Conservation (phyloP, 2,113 vertebrate genomes). For the Rutilus rutilus region DNA sequence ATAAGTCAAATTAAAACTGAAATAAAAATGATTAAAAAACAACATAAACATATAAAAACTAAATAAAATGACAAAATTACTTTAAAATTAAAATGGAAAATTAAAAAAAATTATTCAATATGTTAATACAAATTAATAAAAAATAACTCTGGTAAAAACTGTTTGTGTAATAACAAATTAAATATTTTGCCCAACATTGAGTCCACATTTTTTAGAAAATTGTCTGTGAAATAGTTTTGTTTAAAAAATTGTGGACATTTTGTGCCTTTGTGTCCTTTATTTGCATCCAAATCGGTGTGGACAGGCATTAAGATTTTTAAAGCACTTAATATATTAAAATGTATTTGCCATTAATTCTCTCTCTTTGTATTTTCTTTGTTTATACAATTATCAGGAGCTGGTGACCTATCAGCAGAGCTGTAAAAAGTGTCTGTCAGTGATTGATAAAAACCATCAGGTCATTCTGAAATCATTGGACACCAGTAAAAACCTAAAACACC, state of each 20-base stretch:
- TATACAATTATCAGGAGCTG: slow-evolving; percentile 80
- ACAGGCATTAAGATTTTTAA: not conserved
- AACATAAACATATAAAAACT: not conserved
- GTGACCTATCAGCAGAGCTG: slow-evolving; percentile 90
- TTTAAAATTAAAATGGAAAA: not conserved
- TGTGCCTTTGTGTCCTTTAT: not conserved
- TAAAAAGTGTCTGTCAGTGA: slow-evolving; percentile 86
- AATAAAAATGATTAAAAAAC: not conserved
- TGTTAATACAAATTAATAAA: not conserved
- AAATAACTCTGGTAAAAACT: not conserved
- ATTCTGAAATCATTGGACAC: slow-evolving; percentile 82
- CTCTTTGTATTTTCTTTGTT: not conserved
- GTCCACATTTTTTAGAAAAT: not conserved
- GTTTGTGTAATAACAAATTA: not conserved
- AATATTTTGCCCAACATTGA: not conserved
- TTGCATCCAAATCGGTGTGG: not conserved
- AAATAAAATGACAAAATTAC: not conserved
- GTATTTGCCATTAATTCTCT: not conserved
- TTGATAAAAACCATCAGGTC: slow-evolving; percentile 88
- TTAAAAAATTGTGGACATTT: not conserved
- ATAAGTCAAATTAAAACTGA: no score
- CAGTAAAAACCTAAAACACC: slow-evolving; percentile 82
- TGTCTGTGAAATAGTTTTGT: not conserved
- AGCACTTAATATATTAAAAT: not conserved
- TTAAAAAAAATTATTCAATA: not conserved